Base-by-base conservation (phyloP, 2,113 vertebrate genomes). In the Lipophrys pholis region DNA sequence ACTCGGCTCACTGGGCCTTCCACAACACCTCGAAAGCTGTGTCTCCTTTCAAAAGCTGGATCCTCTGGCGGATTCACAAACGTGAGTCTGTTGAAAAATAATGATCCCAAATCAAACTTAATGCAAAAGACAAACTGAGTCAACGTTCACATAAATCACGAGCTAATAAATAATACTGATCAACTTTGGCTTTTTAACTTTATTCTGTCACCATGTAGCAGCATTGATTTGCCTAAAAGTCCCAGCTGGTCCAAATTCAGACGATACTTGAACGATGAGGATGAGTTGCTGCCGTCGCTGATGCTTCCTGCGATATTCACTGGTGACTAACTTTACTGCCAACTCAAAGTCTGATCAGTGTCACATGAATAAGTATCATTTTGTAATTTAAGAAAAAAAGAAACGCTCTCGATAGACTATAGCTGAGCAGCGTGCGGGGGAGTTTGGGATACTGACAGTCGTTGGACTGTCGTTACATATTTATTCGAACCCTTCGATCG, bases 21-120 rank as follows among this genome's bases (percentile, higher is more conserved):
- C 39, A 38, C 14, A 21, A 12, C 65, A 49, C 59, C 17, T 57
- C 56, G 50, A 11, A 58, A 87, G 49, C 83, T 80, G 61, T 73
- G 82, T 85, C 80, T 58, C 49, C 56, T 65, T 74, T 78, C 46
- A 41, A 58, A 57, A 45, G 12, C 50, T 67, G 73, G 68, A 46
- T 69, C 39, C 38, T 81, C 43, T 30, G 4, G 36, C 45, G 38
- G 36, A 21, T 55, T 21, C 38, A 12, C 7, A 5, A 56, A 49
- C 11, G 61, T 49, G 60, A 73, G 61, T 54, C 56, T n/a, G 21
- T 36, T 46, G 12, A 39, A 16, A 35, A 48, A n/a, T 48, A 1
- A 48, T n/a, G 12, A 48, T n/a, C 14, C 11, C 45, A 48, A 30
- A 6, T 48, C 14, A 48, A 43, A 43, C 36, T 14, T 35, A 16